A percentile compares a stretch with the other conserved stretches of the same genome.
Evolutionary conservation across 2,888 invertebrate species (phyloP).

Genomic region (Drosophila gaucha): DNA sequence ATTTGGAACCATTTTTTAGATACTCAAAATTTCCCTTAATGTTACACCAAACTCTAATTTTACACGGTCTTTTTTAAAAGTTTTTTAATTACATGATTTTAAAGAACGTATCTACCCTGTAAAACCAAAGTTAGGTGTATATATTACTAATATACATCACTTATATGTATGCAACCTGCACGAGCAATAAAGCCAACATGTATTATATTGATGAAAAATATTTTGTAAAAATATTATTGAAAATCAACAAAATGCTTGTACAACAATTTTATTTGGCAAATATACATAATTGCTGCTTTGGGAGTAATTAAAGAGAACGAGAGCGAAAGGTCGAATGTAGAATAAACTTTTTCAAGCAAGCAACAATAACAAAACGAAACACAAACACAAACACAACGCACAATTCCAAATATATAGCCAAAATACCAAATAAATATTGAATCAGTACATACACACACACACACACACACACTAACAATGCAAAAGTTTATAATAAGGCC

Average conservation of each 20-base stretch:
- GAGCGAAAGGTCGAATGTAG: constrained; percentile 21
- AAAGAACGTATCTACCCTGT: no score
- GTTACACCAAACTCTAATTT: no score
- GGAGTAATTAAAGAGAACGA: constrained; percentile 51
- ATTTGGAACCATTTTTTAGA: no score
- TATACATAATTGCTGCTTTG: constrained; percentile 34
- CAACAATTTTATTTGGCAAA: constrained; percentile 37
- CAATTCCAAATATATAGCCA: neutral
- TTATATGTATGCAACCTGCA: no score
- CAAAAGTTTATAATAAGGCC: constrained; percentile 22
- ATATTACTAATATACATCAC: neutral
- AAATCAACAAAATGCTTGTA: constrained; percentile 39
- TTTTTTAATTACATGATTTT: no score
- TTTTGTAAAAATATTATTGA: constrained; percentile 51
- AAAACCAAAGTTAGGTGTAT: no score
- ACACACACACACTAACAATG: constrained; percentile 2
- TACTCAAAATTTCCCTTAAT: no score
- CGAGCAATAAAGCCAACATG: constrained; percentile 4
- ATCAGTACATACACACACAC: constrained; percentile 15
- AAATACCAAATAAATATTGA: constrained; percentile 48
- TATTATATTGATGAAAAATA: constrained; percentile 57
- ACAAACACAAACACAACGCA: constrained; percentile 1
- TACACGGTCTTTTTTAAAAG: no score
- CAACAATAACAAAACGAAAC: neutral
- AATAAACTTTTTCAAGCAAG: constrained; percentile 17